These are phyloP conservation scores for Rafetus swinhoei DNA, from an alignment of 2,113 vertebrate genomes.

Conservation along the genomic window DNA sequence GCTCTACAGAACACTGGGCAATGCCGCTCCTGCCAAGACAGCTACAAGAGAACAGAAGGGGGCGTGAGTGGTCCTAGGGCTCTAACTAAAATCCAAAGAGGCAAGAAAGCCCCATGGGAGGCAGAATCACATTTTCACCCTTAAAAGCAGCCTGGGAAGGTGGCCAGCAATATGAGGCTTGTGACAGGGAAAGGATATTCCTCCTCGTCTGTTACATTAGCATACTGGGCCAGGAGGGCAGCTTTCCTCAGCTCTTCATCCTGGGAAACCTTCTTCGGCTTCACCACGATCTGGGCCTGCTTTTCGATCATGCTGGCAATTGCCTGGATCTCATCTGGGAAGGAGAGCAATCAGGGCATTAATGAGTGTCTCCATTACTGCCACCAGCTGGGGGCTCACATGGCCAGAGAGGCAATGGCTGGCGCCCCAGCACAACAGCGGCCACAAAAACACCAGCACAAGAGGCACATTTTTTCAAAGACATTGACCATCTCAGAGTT, in stretches of 20 bases:
- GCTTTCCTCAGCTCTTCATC: conserved; percentile 91
- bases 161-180: background rate
- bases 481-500: background rate
- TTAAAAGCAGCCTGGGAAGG: background rate
- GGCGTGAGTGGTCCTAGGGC: background rate
- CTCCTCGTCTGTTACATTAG: conserved; percentile 92
- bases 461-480: background rate
- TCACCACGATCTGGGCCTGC: conserved; percentile 96
- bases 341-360: background rate
- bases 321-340: conserved; percentile 90
- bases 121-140: background rate
- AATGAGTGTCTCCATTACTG: background rate
- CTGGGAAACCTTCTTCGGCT: conserved; percentile 87
- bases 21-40: background rate
- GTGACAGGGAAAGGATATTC: conserved; percentile 94
- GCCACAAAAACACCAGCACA: background rate
- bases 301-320: conserved; percentile 96
- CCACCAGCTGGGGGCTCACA: rapidly evolving
- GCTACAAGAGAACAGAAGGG: background rate
- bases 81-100: background rate
- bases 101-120: background rate
- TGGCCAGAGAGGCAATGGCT: background rate
- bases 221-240: conserved; percentile 94
- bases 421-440: background rate
- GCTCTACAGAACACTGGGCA: background rate